Percentiles rank a stretch among this genome's conserved stretches.
Evolutionary conservation across 2,113 vertebrate genomes (phyloP).

Genomic region (Elaphurus davidianus): DNA sequence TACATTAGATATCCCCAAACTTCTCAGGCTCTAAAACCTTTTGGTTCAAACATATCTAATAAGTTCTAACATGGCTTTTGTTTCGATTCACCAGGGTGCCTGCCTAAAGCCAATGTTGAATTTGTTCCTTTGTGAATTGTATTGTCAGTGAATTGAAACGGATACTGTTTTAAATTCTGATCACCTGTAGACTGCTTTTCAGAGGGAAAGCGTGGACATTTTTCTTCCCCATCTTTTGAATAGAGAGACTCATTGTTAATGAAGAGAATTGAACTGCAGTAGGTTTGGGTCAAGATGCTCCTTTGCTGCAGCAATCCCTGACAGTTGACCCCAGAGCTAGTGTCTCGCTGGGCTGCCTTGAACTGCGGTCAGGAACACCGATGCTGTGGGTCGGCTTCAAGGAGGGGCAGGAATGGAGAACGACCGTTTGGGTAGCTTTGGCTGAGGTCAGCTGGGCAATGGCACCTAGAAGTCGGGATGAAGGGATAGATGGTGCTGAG

Average conservation of each 20-base stretch:
- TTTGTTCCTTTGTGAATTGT: background rate
- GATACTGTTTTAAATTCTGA: background rate
- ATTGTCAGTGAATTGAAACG: background rate
- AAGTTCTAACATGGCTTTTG: background rate
- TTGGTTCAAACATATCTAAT: background rate
- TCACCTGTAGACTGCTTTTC: background rate
- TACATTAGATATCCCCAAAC: background rate
- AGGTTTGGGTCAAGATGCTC: background rate
- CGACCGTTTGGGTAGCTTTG: background rate
- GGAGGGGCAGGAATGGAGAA: background rate
- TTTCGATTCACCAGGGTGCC: background rate
- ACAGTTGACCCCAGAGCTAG: background rate
- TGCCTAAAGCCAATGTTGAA: background rate
- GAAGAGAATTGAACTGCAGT: background rate
- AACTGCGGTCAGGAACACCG: background rate
- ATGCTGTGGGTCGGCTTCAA: background rate
- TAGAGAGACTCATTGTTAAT: background rate
- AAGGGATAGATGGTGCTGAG: background rate
- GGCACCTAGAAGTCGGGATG: background rate
- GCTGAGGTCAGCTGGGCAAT: background rate
- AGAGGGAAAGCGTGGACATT: background rate
- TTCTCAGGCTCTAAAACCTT: background rate
- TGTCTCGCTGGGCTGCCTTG: background rate
- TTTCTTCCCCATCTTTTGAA: background rate
- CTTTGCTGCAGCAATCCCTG: background rate